Conservation (phyloP, 2,113 vertebrate genomes). For the Fregetta grallaria region DNA sequence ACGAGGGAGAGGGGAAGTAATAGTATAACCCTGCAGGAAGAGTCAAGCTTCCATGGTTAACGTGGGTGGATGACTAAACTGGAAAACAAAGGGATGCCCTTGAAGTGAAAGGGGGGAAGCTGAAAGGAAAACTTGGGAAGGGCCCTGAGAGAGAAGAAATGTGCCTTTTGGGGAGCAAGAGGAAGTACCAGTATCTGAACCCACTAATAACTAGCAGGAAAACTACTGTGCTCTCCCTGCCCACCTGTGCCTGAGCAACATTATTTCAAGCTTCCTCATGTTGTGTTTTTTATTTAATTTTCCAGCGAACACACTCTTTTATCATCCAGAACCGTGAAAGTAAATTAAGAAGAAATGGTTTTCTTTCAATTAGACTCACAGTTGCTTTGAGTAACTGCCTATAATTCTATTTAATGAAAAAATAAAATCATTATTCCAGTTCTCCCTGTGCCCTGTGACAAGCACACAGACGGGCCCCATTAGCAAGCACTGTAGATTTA, state of each 20-base stretch:
- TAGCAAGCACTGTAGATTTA: slow-evolving; percentile 78
- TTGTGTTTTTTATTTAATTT: slow-evolving; percentile 82
- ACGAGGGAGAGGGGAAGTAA: background rate
- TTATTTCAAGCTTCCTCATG: slow-evolving; percentile 38
- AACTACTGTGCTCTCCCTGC: background rate
- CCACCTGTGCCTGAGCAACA: slow-evolving; percentile 45
- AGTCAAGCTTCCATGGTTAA: rapidly evolving
- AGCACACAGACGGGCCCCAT: slow-evolving; percentile 75
- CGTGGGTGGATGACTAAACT: background rate
- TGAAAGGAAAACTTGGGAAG: background rate
- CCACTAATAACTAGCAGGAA: background rate
- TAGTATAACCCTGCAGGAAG: background rate
- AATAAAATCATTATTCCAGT: slow-evolving; percentile 83
- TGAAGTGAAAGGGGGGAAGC: background rate
- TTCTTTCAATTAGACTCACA: slow-evolving; percentile 84
- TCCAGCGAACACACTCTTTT: slow-evolving; percentile 75
- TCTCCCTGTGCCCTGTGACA: slow-evolving; percentile 74
- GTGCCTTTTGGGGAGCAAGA: background rate
- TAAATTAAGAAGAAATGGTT: slow-evolving; percentile 87
- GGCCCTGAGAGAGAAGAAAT: background rate
- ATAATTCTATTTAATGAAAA: slow-evolving; percentile 89
- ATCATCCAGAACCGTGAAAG: slow-evolving; percentile 84
- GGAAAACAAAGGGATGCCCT: background rate
- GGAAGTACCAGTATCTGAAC: background rate
- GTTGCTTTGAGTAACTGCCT: slow-evolving; percentile 84